A percentile compares a stretch with the other conserved stretches of the same genome.
Evolutionary conservation across 2,888 invertebrate species (phyloP).

Genomic region (Sturmia bella): DNA sequence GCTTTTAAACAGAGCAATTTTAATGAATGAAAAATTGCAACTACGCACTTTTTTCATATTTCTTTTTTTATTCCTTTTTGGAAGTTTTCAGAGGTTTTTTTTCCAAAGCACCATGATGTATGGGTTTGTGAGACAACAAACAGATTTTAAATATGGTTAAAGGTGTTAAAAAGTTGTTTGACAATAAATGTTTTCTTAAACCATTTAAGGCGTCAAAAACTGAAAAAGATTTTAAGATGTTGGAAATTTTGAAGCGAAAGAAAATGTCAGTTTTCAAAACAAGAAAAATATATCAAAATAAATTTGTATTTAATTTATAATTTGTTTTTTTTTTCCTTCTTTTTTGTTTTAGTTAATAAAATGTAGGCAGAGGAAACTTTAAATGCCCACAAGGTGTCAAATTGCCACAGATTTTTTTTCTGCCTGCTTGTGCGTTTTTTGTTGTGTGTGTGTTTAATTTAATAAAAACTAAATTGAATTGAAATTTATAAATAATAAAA

Average conservation of each 20-base stretch:
- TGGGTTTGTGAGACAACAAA: conserved; percentile 30
- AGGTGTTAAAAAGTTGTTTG: conserved; percentile 81
- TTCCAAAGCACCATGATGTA: conserved; percentile 20
- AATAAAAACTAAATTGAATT: conserved; percentile 36
- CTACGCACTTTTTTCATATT: conserved; percentile 71
- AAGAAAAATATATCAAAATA: conserved; percentile 17
- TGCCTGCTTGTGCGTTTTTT: background rate
- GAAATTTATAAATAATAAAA: background rate
- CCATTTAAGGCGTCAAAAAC: conserved; percentile 74
- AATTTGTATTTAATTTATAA: conserved; percentile 56
- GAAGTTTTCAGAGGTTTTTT: conserved; percentile 15
- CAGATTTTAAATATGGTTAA: conserved; percentile 72
- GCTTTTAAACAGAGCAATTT: conserved; percentile 42
- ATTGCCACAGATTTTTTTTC: conserved; percentile 73
- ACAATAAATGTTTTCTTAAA: conserved; percentile 33
- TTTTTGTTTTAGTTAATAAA: no score
- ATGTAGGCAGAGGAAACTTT: conserved; percentile 81
- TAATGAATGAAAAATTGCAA: conserved; percentile 69
- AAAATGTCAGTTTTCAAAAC: conserved; percentile 23
- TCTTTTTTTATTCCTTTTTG: no score
- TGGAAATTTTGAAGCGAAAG: conserved; percentile 51
- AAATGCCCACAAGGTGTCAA: conserved; percentile 81
- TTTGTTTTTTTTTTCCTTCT: no score
- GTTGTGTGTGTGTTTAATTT: background rate
- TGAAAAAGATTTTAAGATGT: conserved; percentile 55